Base-by-base conservation (phyloP, 2,888 invertebrate genomes). In the Cancer borealis region DNA sequence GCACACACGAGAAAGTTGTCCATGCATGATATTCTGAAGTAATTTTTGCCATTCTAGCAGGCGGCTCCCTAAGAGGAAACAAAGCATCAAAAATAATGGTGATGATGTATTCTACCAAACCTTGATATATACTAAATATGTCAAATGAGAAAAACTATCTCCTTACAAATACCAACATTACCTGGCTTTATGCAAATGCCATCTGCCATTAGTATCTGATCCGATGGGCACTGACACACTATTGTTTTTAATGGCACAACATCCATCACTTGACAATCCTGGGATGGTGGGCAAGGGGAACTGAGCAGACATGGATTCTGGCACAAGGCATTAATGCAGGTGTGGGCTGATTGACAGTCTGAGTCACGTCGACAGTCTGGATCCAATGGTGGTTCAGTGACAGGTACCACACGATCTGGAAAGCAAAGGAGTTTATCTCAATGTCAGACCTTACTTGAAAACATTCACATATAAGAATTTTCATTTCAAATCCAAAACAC, bases 331-430 rank as follows among this genome's bases (percentile, higher is more conserved):
- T 96, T 96, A 73, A 96, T 96, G 91, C 96, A 96, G 45, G 96
- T 96, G 60, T 96, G 94, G 30, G 96, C 95, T 73, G 96, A 96
- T 6, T 96, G 96, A 96, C 96, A 96, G 94, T 96, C 96, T 39
- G 93, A 49, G 84, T 96, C 96, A 60, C 92, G 88, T 12, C 95
- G 95, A 92, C 96, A 96, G 26, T 96, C 96, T 39, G 98, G 98
- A 96, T 97, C 97, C 96, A 98, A 97, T n/a, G 97, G 97, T 97
- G 21, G 97, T 97, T 95, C 98, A 98, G 95, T 97, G 97, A 94
- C 98, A 98, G 96, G 98, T 97, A 96, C 90, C 49, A 93, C 92
- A 73, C 92, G 66, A 60, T 88, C 94, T 94, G 92, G 5, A 84
- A 47, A 87, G 84, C 4, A 84, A 6, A 73, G 73, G 26, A 10